Percentiles rank a stretch among this genome's conserved stretches.
These are phyloP conservation scores for Coracias cyanogaster DNA, from an alignment of 2,797 vertebrate species.

Conservation along the genomic window DNA sequence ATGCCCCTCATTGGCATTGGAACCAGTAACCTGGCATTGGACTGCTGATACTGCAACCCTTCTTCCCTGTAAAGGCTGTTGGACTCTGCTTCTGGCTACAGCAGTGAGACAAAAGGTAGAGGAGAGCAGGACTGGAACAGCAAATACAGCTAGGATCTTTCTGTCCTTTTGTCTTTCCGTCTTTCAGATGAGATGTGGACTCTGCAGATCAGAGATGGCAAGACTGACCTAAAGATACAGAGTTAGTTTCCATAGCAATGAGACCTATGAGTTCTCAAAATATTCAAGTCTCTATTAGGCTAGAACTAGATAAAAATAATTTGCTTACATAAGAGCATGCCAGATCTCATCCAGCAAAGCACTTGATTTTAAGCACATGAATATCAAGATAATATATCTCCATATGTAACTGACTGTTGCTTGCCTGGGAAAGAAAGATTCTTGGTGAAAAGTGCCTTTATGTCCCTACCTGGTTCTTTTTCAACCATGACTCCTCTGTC, in stretches of 20 bases:
- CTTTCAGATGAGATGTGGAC: neutral
- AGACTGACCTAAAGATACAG: slow-evolving; percentile 47
- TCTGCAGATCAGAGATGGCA: neutral
- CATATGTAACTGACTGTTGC: neutral
- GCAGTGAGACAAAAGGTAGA: neutral
- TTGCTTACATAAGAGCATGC: slow-evolving; percentile 3
- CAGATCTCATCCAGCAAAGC: neutral
- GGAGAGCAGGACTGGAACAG: neutral
- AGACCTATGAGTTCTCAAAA: slow-evolving; percentile 36
- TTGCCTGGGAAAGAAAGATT: neutral
- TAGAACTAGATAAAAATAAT: slow-evolving; percentile 57
- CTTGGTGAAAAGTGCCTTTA: neutral
- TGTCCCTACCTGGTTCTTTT: neutral
- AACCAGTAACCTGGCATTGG: neutral
- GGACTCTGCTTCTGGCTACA: neutral
- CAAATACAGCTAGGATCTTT: neutral
- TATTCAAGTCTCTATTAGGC: slow-evolving; percentile 21
- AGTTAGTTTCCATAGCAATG: slow-evolving; percentile 66
- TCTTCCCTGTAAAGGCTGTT: neutral
- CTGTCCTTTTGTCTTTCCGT: no score
- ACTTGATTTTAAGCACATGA: neutral
- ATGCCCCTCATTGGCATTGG: neutral
- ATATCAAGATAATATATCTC: neutral
- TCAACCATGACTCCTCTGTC: neutral
- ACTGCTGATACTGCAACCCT: neutral